Evolutionary conservation across 2,888 invertebrate species (phyloP).

Genomic region (Stenodema calcarata): DNA sequence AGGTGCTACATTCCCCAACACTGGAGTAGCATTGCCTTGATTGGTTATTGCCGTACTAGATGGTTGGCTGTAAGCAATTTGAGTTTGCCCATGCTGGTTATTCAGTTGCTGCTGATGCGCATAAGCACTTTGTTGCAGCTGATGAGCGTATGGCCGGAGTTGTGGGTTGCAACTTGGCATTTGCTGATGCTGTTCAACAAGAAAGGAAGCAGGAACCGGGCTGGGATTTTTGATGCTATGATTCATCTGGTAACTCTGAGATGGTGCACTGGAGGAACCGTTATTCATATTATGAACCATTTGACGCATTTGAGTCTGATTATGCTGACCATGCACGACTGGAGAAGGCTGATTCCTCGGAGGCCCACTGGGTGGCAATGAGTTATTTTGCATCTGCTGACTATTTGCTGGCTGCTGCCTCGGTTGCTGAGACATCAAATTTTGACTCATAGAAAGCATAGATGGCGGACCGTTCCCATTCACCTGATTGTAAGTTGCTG

Average conservation of each 20-base stretch:
- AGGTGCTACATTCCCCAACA: conserved; percentile 30
- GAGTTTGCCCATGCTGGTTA: conserved; percentile 18
- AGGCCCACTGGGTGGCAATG: conserved; percentile 24
- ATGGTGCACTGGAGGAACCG: not conserved
- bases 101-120: conserved; percentile 42
- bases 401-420: conserved; percentile 12
- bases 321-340: conserved; percentile 47
- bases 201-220: conserved; percentile 45
- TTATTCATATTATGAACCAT: not conserved
- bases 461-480: conserved; percentile 11
- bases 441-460: conserved; percentile 28
- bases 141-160: conserved; percentile 42
- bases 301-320: conserved; percentile 36
- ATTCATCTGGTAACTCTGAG: conserved; percentile 13
- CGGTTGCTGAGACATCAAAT: not conserved
- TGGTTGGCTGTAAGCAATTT: conserved; percentile 34
- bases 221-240: conserved; percentile 38
- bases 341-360: conserved; percentile 50
- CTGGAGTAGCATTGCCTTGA: conserved; percentile 33
- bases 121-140: conserved; percentile 46
- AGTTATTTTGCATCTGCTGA: not conserved
- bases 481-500: conserved; percentile 35
- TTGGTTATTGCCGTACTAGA: conserved; percentile 16
- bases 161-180: conserved; percentile 45
- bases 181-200: conserved; percentile 23